Conservation (phyloP, 1,140 invertebrate species). For the Sinonovacula constricta region DNA sequence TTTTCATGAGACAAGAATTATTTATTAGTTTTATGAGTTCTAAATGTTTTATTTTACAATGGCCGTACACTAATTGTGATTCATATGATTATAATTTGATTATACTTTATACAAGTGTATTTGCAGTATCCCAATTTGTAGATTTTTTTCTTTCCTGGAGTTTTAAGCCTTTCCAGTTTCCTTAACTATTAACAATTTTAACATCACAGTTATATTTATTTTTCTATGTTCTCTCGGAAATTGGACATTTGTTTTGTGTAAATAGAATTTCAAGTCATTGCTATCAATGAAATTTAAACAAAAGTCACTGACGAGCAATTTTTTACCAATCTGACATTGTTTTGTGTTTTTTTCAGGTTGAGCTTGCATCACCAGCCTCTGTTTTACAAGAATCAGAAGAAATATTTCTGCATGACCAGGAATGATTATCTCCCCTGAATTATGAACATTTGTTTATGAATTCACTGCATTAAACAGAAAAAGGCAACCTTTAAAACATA, state of each 20-base stretch:
- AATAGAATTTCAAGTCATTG: neutral
- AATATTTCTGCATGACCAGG: constrained; percentile 72
- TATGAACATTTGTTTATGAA: too few relatives aligned
- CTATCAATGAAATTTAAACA: neutral
- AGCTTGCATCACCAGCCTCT: constrained; percentile 66
- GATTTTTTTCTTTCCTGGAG: too few relatives aligned
- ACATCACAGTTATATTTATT: neutral
- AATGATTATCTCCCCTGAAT: constrained; percentile 43
- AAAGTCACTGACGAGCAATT: neutral
- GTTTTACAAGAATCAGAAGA: constrained; percentile 74
- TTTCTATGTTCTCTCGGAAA: neutral
- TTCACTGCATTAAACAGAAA: too few relatives aligned
- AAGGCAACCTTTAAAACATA: too few relatives aligned
- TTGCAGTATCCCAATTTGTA: too few relatives aligned
- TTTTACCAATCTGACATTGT: neutral
- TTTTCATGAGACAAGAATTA: too few relatives aligned
- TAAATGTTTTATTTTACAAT: too few relatives aligned
- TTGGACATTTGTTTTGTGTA: neutral
- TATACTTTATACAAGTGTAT: too few relatives aligned
- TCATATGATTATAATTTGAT: too few relatives aligned
- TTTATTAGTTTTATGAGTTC: too few relatives aligned
- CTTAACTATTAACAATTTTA: neutral
- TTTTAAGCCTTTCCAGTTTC: too few relatives aligned
- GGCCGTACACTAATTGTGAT: too few relatives aligned
- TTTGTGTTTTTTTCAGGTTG: constrained; percentile 65